phyloP scores from a whole-genome alignment of 2,113 vertebrate species.

The Corydoras maculifer region DNA sequence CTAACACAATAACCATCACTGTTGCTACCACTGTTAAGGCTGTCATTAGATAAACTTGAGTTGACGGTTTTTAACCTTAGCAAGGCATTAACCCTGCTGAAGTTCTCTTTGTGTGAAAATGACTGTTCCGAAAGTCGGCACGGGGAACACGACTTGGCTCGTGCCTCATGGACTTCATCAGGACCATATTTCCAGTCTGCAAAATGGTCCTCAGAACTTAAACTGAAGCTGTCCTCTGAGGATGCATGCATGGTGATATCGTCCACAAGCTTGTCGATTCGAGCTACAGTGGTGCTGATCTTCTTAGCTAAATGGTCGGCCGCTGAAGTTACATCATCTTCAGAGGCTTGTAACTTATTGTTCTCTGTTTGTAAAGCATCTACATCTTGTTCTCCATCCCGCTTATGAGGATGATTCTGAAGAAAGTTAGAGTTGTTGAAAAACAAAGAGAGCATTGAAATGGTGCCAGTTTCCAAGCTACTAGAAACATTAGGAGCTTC shows the following conservation, averaged over 20 bases:
- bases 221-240: conserved; percentile 92
- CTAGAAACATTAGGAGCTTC: conserved; percentile 83
- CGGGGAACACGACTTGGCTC: conserved; percentile 83
- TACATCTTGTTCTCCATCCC: conserved; percentile 67
- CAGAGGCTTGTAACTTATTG: conserved; percentile 57
- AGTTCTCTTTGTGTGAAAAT: conserved; percentile 66
- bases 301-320: conserved; percentile 84
- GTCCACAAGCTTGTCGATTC: conserved; percentile 89
- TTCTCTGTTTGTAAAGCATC: conserved; percentile 53
- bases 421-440: conserved; percentile 81
- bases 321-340: conserved; percentile 72
- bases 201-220: conserved; percentile 89
- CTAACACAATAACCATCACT: conserved; percentile 82
- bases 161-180: conserved; percentile 76
- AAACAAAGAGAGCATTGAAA: conserved; percentile 85
- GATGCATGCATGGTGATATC: conserved; percentile 93
- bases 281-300: conserved; percentile 85
- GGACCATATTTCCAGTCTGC: conserved; percentile 81
- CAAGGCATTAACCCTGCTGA: conserved; percentile 73
- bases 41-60: conserved; percentile 86
- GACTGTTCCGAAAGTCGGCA: conserved; percentile 74
- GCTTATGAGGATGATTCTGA: conserved; percentile 78
- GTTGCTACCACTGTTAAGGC: conserved; percentile 87
- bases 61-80: conserved; percentile 77
- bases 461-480: conserved; percentile 71